Evolutionary conservation across 2,113 vertebrate genomes (phyloP).

Genomic region (Diphyllodes magnificus): DNA sequence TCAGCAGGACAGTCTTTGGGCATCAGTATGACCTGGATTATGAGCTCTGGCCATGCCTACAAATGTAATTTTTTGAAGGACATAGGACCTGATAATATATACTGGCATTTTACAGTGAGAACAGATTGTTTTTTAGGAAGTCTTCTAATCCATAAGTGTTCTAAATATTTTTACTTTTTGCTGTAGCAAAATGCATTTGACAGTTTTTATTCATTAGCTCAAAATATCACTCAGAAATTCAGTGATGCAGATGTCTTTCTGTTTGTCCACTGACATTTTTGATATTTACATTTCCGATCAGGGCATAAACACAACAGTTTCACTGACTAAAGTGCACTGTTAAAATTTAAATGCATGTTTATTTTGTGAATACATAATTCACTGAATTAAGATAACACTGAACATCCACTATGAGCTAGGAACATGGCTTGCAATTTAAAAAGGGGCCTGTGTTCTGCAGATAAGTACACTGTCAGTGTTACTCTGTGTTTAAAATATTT

Average conservation of each 20-base stretch:
- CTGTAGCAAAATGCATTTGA: background rate
- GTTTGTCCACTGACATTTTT: constrained; percentile 9
- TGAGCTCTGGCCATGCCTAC: background rate
- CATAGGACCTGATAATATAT: background rate
- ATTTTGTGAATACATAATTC: constrained; percentile 31
- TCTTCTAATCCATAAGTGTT: background rate
- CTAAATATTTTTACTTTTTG: background rate
- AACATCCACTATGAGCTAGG: background rate
- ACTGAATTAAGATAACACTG: constrained; percentile 12
- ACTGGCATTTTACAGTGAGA: background rate
- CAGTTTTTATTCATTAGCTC: background rate
- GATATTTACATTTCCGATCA: constrained; percentile 9
- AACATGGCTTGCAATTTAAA: background rate
- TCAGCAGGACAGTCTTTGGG: background rate
- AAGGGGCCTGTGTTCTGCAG: background rate
- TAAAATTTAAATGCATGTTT: constrained; percentile 41
- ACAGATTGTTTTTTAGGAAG: background rate
- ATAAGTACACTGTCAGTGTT: background rate
- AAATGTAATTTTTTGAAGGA: background rate
- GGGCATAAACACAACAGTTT: background rate
- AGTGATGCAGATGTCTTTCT: background rate
- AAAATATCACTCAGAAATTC: background rate
- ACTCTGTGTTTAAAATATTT: constrained; percentile 24
- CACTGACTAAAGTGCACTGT: background rate
- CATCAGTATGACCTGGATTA: background rate